These are phyloP conservation scores for Pteromalus puparum DNA, from an alignment of 1,140 invertebrate species.

Conservation along the genomic window DNA sequence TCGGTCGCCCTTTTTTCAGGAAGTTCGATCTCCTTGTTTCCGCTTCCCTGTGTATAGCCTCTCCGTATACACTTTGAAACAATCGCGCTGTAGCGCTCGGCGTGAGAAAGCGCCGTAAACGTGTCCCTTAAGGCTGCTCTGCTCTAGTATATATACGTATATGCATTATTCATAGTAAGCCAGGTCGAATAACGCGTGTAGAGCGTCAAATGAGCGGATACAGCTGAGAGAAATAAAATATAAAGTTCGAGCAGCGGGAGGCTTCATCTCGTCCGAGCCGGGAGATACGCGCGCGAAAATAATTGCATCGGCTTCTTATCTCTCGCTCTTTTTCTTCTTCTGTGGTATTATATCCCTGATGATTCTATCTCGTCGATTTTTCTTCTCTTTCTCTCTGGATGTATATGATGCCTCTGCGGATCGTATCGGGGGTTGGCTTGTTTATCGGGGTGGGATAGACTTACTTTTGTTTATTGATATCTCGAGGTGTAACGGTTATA, in stretches of 20 bases:
- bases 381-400: background rate
- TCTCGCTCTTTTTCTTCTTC: background rate
- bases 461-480: background rate
- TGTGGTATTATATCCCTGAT: background rate
- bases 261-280: slow-evolving; percentile 4
- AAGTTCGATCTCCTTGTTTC: slow-evolving; percentile 47
- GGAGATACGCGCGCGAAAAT: slow-evolving; percentile 25
- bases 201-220: background rate
- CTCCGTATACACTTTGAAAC: background rate
- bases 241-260: slow-evolving; percentile 3
- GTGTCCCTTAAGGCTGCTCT: slow-evolving; percentile 36
- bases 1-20: slow-evolving; percentile 37
- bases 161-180: slow-evolving; percentile 37
- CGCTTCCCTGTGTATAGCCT: slow-evolving; percentile 15
- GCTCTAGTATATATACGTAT: background rate
- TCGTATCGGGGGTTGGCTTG: background rate
- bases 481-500: background rate
- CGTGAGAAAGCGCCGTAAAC: slow-evolving; percentile 49
- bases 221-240: background rate
- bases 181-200: background rate
- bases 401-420: background rate
- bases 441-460: background rate
- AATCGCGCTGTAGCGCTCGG: slow-evolving; percentile 1
- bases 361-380: background rate
- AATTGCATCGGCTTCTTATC: slow-evolving; percentile 17